Conservation (phyloP, 2,797 vertebrate genomes). For the Esox lucius region DNA sequence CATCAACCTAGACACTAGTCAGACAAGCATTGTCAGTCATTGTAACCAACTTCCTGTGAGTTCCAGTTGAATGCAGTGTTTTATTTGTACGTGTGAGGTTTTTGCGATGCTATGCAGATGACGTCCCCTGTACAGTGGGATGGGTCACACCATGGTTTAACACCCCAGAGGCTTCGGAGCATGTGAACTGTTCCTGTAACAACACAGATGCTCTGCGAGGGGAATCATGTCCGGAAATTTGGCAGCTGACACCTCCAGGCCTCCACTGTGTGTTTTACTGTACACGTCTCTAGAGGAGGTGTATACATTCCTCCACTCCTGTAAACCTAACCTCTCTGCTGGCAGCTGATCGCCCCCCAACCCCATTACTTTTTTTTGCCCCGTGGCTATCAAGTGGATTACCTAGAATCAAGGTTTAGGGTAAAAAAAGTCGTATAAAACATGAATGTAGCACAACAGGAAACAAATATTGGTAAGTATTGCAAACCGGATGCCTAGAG, state of each 20-base stretch:
- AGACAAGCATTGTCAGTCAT: neutral
- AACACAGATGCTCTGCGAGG: constrained; percentile 1
- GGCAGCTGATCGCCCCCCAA: neutral
- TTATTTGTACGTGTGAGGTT: neutral
- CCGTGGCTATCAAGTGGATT: neutral
- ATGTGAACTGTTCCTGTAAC: constrained; percentile 4
- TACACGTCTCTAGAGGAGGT: neutral
- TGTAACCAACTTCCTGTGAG: neutral
- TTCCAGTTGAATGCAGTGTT: neutral
- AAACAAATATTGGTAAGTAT: neutral
- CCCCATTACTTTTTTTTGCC: neutral
- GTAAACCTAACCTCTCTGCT: neutral
- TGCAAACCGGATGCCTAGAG: neutral
- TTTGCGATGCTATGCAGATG: neutral
- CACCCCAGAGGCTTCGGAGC: constrained; percentile 4
- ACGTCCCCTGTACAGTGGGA: neutral
- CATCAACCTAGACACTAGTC: neutral
- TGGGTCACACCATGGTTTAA: neutral
- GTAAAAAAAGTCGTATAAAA: neutral
- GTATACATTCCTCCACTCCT: neutral
- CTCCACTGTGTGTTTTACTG: neutral
- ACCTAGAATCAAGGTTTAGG: neutral
- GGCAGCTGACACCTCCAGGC: neutral
- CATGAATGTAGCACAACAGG: no score
- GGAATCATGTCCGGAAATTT: neutral